Evolutionary conservation across 2,797 vertebrate species (phyloP), one percentile per base, ranked within the genome.

Genomic region (Buphagus erythrorhynchus): DNA sequence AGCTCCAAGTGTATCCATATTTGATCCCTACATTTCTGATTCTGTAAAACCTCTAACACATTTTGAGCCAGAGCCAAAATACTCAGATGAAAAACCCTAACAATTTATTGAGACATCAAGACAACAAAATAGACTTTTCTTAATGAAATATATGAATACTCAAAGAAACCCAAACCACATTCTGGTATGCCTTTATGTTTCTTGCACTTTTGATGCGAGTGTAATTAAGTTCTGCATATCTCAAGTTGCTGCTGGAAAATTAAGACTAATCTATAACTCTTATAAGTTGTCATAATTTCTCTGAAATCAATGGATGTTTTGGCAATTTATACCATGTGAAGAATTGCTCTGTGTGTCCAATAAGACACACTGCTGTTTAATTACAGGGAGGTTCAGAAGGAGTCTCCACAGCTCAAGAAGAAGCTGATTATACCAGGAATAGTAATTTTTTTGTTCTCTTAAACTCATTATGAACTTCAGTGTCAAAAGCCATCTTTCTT

Each of bases 141-240:
- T 79, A 79, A 86, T 65, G n/a, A 88, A 94, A 80, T 74, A 42
- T 6, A 51, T 38, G 16, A 93, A 71, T 40, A 16, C 9, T 18
- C 16, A 29, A 46, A 58, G 25, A 90, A 72, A 36, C 38, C 16
- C 48, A 61, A 63, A 42, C 10, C 31, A 55, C n/a, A 19, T 71
- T 90, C 38, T 71, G 31, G 4, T 31, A 18, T 13, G 74, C 31
- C 63, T 96, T 79, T 57, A n/a, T 74, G 63, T 85, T 79, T 86
- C 74, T 63, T 87, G 35, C 19, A 69, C 43, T 92, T 92, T 69
- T 94, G 79, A 93, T 94, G 66, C 57, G 36, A 88, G 8, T 16
- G 5, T 76, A 94, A 95, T 95, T 75, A 91, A 69, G 52, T 77
- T 93, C 36, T 73, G 40, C 42, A 7, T 89, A 90, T 92, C 84